Conservation (phyloP, 2,113 vertebrate species). For the Gallinago jamesoni region DNA sequence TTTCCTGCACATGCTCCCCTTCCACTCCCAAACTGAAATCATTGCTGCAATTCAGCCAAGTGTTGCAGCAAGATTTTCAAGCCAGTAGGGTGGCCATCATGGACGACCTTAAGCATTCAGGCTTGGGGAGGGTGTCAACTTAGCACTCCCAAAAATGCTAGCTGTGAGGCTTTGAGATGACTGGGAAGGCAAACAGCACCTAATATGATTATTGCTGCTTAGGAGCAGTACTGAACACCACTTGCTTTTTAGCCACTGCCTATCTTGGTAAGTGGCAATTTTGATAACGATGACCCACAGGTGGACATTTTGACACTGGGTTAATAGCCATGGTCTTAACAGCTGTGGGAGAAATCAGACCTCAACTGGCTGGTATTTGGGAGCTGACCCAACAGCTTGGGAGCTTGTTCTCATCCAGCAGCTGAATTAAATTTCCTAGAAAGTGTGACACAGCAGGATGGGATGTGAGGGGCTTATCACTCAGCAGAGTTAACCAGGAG, state of each 20-base stretch:
- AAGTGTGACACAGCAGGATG: not conserved
- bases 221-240: not conserved
- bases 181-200: not conserved
- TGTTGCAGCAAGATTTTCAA: not conserved
- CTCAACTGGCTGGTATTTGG: not conserved
- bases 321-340: not conserved
- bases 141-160: not conserved
- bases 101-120: not conserved
- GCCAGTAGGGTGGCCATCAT: not conserved
- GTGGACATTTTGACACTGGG: not conserved
- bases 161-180: not conserved
- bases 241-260: not conserved
- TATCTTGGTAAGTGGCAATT: not conserved
- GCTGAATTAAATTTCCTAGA: conserved; percentile 15
- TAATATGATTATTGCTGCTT: not conserved
- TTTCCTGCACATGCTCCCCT: not conserved
- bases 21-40: not conserved
- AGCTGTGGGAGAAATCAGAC: not conserved
- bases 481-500: not conserved
- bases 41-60: not conserved
- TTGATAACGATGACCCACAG: not conserved
- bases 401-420: not conserved
- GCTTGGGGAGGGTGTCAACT: not conserved
- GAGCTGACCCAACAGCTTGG: not conserved
- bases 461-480: not conserved